Evolutionary conservation across 2,797 vertebrate species (phyloP), one percentile per base, ranked within the genome.

Genomic region (Furcifer pardalis): DNA sequence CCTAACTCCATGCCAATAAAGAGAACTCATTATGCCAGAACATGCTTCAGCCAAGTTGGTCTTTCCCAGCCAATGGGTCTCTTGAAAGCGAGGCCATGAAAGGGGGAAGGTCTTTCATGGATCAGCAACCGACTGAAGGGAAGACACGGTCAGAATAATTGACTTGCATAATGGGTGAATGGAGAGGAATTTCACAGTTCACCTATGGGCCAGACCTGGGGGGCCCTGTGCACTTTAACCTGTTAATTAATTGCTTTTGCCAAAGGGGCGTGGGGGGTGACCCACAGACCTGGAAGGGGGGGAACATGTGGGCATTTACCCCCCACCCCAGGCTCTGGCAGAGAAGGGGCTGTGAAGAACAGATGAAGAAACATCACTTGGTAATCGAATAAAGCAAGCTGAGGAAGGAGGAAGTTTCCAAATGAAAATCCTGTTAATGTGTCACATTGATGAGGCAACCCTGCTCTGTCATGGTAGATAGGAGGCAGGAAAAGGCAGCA

Each of bases 241-340:
- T 85, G 71, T 81, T 81, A 85, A 85, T 85, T 76, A 76, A 76
- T 85, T 69, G 72, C 63, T 81, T 81, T 37, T 2, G 37, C 19
- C 19, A 21, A 74, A 65, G 25, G 40, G 6, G 30, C 1, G 2
- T 35, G 69, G 7, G 7, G 32, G 5, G 56, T 13, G 66, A 25
- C 8, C 2, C 8, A 17, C 17, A 15, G 1, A 35, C 49, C 17
- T 15, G 3, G 8, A 1, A 17, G 27, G 27, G 59, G 4, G n/a
- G n/a, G n/a, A n/a, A 42, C 5, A 42, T 37, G 23, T 7, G 17
- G 71, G 17, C 12, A 30, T 21, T 10, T 7, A 32, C 15, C 19
- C 30, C 8, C 27, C 5, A 8, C 52, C 25, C 21, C 9, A 17
- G 66, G 52, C 21, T 15, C 15, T 2, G 7, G 3, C 27, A 9